Base-by-base conservation (phyloP, 2,797 vertebrate species). In the Schizothorax lantsangensis region DNA sequence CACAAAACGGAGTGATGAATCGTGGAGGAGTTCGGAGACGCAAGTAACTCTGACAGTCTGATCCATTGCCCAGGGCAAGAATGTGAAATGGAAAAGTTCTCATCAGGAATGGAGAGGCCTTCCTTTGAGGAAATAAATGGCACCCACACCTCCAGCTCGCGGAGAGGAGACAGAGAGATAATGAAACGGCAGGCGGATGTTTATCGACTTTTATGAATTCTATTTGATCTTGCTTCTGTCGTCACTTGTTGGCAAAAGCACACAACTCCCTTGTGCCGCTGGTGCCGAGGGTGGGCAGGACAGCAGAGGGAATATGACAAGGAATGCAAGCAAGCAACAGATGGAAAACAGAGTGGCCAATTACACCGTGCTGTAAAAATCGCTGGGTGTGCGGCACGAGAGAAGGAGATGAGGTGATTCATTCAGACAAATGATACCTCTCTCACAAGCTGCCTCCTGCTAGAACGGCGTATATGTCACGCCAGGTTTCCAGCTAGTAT, bases 291-390 rank as follows among this genome's bases (percentile, higher is more conserved):
- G 69, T 86, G 81, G 68, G 75, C 69, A 80, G 69, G 40, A 74
- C 82, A 86, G 84, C 40, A 69, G 68, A 43, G 71, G 80, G 66
- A 71, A 78, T 78, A 85, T 81, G 71, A 84, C 75, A 75, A 88
- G 87, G 86, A 85, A 88, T 85, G 78, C 57, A 81, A 85, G 59
- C 66, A 43, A 57, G 79, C 84, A 86, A 88, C 88, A 89, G 84
- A 84, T 86, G 81, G 84, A 43, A 71, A 89, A 86, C 84, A 77
- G 79, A 84, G 80, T 64, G 77, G 64, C 74, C 83, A 88, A 88
- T 86, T 86, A 86, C 81, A 62, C 84, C 2, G 5, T 17, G 79
- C 79, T 82, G 59, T 79, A 87, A 88, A 88, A 85, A 88, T 75
- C 77, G 14, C 17, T 74, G 66, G 57, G 68, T 79, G 47, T 81